phyloP scores from a whole-genome alignment of 2,797 vertebrate genomes.

The Siniperca obscura region DNA sequence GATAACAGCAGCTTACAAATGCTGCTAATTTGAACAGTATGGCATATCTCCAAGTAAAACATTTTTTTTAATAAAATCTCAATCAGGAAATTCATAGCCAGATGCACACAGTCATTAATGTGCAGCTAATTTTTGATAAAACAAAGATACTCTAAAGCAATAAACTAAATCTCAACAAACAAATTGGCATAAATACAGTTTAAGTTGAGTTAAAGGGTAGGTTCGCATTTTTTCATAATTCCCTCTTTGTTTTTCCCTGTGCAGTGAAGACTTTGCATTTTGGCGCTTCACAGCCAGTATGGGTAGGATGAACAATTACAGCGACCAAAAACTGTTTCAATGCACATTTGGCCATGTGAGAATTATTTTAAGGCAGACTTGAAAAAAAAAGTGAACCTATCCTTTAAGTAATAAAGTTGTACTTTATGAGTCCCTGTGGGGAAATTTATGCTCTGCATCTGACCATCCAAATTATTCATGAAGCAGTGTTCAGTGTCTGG shows the following conservation, averaged over 20 bases:
- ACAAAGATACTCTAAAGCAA: neutral
- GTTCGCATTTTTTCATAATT: neutral
- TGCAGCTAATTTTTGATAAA: neutral
- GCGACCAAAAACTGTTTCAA: neutral
- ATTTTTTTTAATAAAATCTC: constrained; percentile 21
- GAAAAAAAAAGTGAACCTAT: neutral
- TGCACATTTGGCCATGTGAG: neutral
- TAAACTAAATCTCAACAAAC: neutral
- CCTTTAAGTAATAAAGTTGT: constrained; percentile 50
- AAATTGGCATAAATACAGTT: neutral
- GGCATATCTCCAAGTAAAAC: neutral
- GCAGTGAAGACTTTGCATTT: neutral
- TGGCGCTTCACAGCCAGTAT: neutral
- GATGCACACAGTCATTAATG: constrained; percentile 6
- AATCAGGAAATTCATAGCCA: neutral
- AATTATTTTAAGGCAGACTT: constrained; percentile 29
- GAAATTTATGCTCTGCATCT: constrained; percentile 49
- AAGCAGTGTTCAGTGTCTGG: constrained; percentile 29
- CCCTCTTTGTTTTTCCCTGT: neutral
- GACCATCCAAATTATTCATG: constrained; percentile 59
- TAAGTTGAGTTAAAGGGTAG: neutral
- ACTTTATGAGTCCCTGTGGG: constrained; percentile 56
- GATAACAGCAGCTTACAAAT: constrained; percentile 23
- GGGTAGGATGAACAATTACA: neutral
- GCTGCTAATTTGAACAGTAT: constrained; percentile 8